A percentile compares a stretch with the other conserved stretches of the same genome.
Conservation (phyloP, 2,888 invertebrate species). For the Piscicola geometra region DNA sequence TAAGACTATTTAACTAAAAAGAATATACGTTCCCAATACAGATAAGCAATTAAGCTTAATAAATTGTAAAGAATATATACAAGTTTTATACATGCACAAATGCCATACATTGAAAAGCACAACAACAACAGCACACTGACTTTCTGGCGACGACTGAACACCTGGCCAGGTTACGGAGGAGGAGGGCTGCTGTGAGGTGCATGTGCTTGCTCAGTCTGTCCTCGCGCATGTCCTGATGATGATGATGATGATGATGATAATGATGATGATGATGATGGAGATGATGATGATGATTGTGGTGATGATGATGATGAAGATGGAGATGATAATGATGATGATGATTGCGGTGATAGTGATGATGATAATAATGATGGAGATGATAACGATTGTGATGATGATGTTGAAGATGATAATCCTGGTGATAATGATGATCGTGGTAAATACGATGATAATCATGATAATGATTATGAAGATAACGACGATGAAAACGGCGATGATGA, state of each 20-base stretch:
- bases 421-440: too few species aligned
- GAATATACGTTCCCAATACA: too few species aligned
- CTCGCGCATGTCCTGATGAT: conserved; percentile 85
- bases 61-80: too few species aligned
- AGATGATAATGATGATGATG: background rate
- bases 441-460: too few species aligned
- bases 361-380: conserved; percentile 14
- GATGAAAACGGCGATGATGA: too few species aligned
- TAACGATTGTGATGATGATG: too few species aligned
- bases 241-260: background rate
- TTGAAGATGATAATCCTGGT: too few species aligned
- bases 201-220: conserved; percentile 99
- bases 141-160: conserved; percentile 77
- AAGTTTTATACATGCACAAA: too few species aligned
- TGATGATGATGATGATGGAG: background rate
- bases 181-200: conserved; percentile 88
- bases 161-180: conserved; percentile 91
- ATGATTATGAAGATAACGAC: too few species aligned
- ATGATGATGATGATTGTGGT: background rate
- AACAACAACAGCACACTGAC: conserved; percentile 59
- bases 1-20: too few species aligned
- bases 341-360: background rate
- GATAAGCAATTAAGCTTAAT: too few species aligned
- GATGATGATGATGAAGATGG: background rate
- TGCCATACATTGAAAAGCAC: too few species aligned